Evolutionary conservation across 2,113 vertebrate genomes (phyloP).

Genomic region (Trochalopteron elliotii): DNA sequence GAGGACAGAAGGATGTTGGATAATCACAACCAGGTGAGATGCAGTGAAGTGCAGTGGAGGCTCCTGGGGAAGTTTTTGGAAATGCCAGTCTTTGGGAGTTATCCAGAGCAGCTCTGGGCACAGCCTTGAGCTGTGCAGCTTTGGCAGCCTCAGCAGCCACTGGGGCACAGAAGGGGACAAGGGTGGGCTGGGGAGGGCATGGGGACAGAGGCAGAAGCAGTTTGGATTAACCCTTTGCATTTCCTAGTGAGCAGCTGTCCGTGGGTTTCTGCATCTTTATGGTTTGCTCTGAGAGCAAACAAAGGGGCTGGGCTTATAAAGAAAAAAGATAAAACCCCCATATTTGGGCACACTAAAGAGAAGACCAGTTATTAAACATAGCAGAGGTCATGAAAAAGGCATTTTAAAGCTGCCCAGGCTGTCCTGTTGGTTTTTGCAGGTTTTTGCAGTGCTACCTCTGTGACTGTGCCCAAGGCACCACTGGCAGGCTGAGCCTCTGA

Average conservation of each 20-base stretch:
- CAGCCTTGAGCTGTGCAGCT: accelerated
- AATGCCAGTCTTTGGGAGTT: background rate
- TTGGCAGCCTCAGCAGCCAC: background rate
- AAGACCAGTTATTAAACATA: background rate
- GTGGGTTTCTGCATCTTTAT: background rate
- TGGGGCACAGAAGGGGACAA: background rate
- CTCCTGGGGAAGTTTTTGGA: background rate
- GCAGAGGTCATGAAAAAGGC: background rate
- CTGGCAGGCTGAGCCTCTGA: background rate
- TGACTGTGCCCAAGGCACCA: accelerated
- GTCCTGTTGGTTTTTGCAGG: background rate
- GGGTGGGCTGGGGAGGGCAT: background rate
- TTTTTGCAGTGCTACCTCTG: background rate
- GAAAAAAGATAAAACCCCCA: accelerated
- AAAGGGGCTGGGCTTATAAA: accelerated
- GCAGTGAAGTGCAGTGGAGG: background rate
- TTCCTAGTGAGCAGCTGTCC: background rate
- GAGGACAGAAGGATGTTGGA: background rate
- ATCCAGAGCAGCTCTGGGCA: background rate
- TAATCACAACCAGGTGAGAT: background rate
- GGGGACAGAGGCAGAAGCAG: background rate
- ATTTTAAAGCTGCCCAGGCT: background rate
- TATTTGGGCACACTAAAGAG: background rate
- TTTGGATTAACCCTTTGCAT: background rate
- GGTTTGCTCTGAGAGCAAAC: background rate